Evolutionary conservation across 2,888 invertebrate genomes (phyloP).

Genomic region (Zygaena filipendulae): DNA sequence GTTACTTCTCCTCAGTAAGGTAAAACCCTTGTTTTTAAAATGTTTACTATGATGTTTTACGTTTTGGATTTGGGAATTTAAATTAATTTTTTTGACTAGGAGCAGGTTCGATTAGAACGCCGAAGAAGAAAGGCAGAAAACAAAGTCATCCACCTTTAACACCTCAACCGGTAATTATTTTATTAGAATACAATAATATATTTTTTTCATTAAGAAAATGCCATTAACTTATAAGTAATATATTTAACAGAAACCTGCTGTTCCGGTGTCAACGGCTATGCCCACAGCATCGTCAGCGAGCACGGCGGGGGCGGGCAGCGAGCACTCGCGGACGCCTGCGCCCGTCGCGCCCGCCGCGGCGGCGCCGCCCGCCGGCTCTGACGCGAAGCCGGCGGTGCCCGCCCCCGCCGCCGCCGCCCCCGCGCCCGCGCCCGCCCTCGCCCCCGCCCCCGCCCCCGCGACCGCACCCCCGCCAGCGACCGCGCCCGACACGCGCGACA

Average conservation of each 20-base stretch:
- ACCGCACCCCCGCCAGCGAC: constrained; percentile 11
- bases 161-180: constrained; percentile 51
- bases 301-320: too few relatives aligned
- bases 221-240: too few relatives aligned
- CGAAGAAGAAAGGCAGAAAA: constrained; percentile 58
- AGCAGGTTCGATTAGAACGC: constrained; percentile 42
- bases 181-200: constrained; percentile 2
- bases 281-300: too few relatives aligned
- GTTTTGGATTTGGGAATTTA: too few relatives aligned
- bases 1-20: too few relatives aligned
- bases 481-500: constrained; percentile 14
- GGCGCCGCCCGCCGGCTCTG: constrained; percentile 21
- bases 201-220: background rate
- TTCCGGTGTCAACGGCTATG: too few relatives aligned
- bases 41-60: too few relatives aligned
- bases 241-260: constrained; percentile 33
- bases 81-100: too few relatives aligned
- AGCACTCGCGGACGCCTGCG: too few relatives aligned
- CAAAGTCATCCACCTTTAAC: constrained; percentile 37
- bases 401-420: constrained; percentile 23
- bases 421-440: constrained; percentile 19
- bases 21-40: too few relatives aligned
- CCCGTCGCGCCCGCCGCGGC: too few relatives aligned
- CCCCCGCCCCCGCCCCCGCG: constrained; percentile 10
- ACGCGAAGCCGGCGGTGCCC: constrained; percentile 15